Base-by-base conservation (phyloP, 1,140 invertebrate species). In the Eciton burchellii region DNA sequence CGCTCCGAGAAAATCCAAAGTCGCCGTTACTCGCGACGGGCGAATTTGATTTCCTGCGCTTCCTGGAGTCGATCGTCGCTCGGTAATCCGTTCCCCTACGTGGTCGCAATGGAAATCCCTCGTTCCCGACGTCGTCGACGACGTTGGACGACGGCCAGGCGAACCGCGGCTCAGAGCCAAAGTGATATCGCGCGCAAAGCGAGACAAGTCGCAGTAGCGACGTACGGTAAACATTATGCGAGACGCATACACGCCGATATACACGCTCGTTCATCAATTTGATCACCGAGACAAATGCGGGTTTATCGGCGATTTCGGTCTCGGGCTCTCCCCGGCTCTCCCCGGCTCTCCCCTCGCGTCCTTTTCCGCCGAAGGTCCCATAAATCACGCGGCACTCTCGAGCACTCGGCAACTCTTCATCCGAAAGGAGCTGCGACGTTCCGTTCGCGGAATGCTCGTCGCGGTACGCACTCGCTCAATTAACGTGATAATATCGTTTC, bases 31-130 rank as follows among this genome's bases (percentile, higher is more conserved):
- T 68, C 29, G 26, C 26, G 43, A 26, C 47, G 41, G 60, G 47
- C 52, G 72, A 83, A 87, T 87, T 87, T 87, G 85, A 87, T 87
- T 87, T 87, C 83, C 85, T 70, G 35, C 57, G 82, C 85, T 87
- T 87, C 85, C 83, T 73, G 70, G 35, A 72, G 35, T 85, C 76
- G 82, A 86, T 84, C 70, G 24, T 72, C 29, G 71, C 74, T 63
- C 52, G 76, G n/a, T n/a, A n/a, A n/a, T n/a, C n/a, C 74, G 70
- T 84, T 83, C 71, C 65, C 26, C 65, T 66, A 72, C 83, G 72
- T 35, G 85, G 45, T 52, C 59, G 84, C 83, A 87, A 85, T 83
- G 74, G 85, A 83, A 87, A 87, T 83, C 56, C 65, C 54, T 56
- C 70, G 43, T 47, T 59, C 52, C 21, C 47, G n/a, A n/a, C n/a